Evolutionary conservation across 2,888 invertebrate genomes (phyloP), one percentile per base, ranked within the genome.

Genomic region (Hyles lineata): DNA sequence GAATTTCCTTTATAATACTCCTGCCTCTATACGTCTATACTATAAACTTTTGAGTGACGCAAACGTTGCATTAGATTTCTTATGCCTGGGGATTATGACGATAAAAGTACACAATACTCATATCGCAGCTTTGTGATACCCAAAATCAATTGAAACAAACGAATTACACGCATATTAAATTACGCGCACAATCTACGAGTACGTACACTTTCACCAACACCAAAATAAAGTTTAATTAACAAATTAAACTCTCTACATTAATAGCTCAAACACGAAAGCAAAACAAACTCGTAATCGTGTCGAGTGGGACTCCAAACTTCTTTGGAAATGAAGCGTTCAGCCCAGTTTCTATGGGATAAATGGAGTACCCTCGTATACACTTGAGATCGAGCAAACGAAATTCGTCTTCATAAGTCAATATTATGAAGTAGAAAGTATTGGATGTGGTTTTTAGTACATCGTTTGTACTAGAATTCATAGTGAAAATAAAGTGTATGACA

Each of bases 251-350:
- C 55, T 55, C 55, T 19, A 43, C 50, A 67, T 23, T 62, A 35
- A 62, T 62, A 17, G 23, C 67, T 15, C 67, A 50, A 55, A 70
- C 29, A 70, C 8, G 58, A 43, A 67, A 19, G 59, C 52, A 71
- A 71, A 19, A 61, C 62, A 71, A 71, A 71, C 25, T 15, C 21
- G n/a, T 60, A 43, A 71, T 25, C 75, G 72, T 76, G 76, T 80
- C 73, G 75, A 87, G 86, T 77, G 81, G 80, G 77, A 74, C 82
- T 85, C 77, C 72, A 86, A 82, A 83, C 82, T 87, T 90, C 84
- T 87, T 86, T 79, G 85, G 88, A 90, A 89, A 86, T 84, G 88
- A 88, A 84, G 85, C 85, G 79, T 78, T 77, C 83, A 81, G 84
- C 80, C 83, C 83, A 85, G 85, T 85, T 84, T 70, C 35, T 52